Conservation (phyloP, 2,797 vertebrate species). For the Luscinia megarhynchos region DNA sequence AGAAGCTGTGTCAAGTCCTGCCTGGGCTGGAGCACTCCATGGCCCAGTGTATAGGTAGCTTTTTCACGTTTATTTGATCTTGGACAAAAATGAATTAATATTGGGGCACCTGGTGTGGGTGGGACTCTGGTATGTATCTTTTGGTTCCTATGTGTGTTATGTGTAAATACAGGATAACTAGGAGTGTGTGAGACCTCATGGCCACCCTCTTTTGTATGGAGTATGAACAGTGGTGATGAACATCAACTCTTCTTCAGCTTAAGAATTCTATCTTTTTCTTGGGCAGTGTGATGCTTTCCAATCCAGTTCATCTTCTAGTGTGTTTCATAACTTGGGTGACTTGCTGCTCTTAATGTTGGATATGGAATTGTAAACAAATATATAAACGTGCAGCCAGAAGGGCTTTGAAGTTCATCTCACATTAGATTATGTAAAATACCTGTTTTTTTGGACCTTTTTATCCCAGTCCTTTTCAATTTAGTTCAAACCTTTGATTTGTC, state of each 20-base stretch:
- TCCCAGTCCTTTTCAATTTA: not conserved
- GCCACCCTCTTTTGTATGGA: not conserved
- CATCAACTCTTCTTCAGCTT: not conserved
- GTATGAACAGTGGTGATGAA: not conserved
- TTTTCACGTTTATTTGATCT: not conserved
- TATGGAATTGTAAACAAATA: not conserved
- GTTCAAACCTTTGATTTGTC: not conserved
- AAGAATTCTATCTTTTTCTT: not conserved
- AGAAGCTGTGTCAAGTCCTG: not conserved
- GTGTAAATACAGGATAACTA: not conserved
- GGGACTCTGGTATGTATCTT: not conserved
- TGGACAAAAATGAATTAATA: not conserved
- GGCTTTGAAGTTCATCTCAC: not conserved
- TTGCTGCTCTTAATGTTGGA: not conserved
- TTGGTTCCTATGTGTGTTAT: not conserved
- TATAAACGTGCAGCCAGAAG: not conserved
- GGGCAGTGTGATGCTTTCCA: not conserved
- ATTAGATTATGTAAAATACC: not conserved
- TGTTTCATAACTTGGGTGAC: not conserved
- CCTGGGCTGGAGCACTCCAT: not conserved
- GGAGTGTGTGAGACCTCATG: not conserved
- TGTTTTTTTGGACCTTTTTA: not conserved
- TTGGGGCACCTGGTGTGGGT: not conserved
- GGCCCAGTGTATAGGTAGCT: not conserved
- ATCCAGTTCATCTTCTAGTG: not conserved